Evolutionary conservation across 2,888 invertebrate genomes (phyloP), one percentile per base, ranked within the genome.

Genomic region (Cordilura impudica): DNA sequence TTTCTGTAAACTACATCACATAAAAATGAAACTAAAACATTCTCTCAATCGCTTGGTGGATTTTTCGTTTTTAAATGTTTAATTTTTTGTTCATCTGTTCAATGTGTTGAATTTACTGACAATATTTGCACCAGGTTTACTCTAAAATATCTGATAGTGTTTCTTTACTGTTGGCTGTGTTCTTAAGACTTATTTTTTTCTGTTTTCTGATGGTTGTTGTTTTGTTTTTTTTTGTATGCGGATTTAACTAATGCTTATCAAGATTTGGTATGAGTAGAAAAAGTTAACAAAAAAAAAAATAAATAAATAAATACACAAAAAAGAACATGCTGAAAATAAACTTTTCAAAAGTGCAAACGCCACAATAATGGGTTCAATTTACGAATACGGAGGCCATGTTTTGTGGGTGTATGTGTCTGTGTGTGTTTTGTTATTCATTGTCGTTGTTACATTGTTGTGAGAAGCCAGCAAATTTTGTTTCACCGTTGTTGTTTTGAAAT

Each of bases 51-150:
- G 31, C 12, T 31, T 31, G 51, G 12, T 61, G 43, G 16, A 19
- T 56, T 19, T 29, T 65, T 18, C 53, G 49, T 45, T 16, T 21
- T 26, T 53, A 49, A 51, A 18, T 60, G 58, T 47, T 35, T 54
- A 18, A 23, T 21, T 45, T 47, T 56, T 35, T 51, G 53, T 71
- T 78, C 31, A 10, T 56, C 49, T 65, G 70, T 76, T 76, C 66
- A 79, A 81, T 81, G 81, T 81, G 81, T 79, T 73, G 79, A 79
- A 78, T 81, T 75, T 81, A 77, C 79, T 82, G 81, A 77, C 81
- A 81, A 76, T 81, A 82, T 81, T 82, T 82, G 80, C 82, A 80
- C 71, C 79, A 75, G 65, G 66, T 54, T 73, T 66, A 60, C 49
- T 66, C 18, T 29, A 79, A 70, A 79, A 80, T 81, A 82, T 82